Evolutionary conservation across 2,888 invertebrate species (phyloP), one percentile per base, ranked within the genome.

Genomic region (Noctua fimbriata): DNA sequence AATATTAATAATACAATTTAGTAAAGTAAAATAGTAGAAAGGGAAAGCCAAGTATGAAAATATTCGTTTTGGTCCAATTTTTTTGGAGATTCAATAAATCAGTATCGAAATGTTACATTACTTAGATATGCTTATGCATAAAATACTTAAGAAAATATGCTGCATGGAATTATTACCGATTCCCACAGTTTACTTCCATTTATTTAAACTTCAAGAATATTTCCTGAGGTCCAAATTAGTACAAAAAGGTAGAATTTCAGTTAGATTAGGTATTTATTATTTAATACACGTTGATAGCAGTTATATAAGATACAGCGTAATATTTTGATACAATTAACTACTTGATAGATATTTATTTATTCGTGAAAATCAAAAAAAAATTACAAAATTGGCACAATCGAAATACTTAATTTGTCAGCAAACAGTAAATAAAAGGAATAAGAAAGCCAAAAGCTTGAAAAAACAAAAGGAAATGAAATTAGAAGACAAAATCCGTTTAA

Each of bases 101-200:
- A 55, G 76, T 72, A 70, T 87, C 78, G 78, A 86, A 81, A 79
- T 71, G 16, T 83, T 69, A 63, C 18, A 76, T 66, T 78, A 71
- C 14, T 72, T 72, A 79, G 72, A 79, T 70, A 86, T 86, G 74
- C 75, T 69, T 77, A 79, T 79, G 81, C 81, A 84, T 86, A 71
- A 85, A 80, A 86, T 84, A 88, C 76, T 58, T 89, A 89, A 47
- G 79, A 88, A 87, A 88, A 87, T 88, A 85, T 66, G 63, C 79
- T 79, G 70, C 52, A 47, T 81, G 67, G 75, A 69, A 60, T 73
- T 58, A 52, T 63, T 69, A 55, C 28, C 36, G 18, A 69, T 9
- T n/a, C 36, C 24, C 32, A 32, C 21, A 18, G 36, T n/a, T 67
- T 73, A 41, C 10, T 49, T 41, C 14, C 16, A 55, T 18, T 65